Percentiles rank a stretch among this genome's conserved stretches.
phyloP scores from a whole-genome alignment of 2,113 vertebrate species.

The Rana temporaria region DNA sequence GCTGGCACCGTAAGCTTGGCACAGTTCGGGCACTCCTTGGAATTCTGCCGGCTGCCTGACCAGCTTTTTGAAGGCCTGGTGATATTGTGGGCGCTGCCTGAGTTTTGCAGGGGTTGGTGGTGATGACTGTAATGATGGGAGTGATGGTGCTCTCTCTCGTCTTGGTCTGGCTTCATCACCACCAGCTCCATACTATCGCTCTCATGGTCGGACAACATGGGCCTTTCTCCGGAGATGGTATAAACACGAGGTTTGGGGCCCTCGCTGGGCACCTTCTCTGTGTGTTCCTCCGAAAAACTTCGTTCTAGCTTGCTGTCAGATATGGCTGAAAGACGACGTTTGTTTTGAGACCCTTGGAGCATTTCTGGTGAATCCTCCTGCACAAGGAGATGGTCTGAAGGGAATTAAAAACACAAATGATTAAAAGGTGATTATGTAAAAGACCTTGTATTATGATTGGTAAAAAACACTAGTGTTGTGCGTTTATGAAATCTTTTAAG shows the following conservation, averaged over 20 bases:
- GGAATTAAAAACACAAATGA: background rate
- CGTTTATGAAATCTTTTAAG: no score
- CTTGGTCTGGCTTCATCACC: slow-evolving; percentile 79
- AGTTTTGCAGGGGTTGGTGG: slow-evolving; percentile 77
- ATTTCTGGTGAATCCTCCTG: slow-evolving; percentile 89
- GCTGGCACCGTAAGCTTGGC: slow-evolving; percentile 74
- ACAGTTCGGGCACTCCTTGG: slow-evolving; percentile 79
- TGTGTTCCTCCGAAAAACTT: slow-evolving; percentile 81
- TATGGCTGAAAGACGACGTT: slow-evolving; percentile 81
- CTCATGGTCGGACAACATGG: slow-evolving; percentile 80
- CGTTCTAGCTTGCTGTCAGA: slow-evolving; percentile 78
- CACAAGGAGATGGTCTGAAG: slow-evolving; percentile 87
- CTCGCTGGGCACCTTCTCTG: slow-evolving; percentile 71
- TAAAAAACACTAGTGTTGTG: no score
- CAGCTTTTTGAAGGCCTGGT: slow-evolving; percentile 78
- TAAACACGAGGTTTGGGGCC: slow-evolving; percentile 83
- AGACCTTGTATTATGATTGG: no score
- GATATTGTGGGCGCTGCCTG: slow-evolving; percentile 75
- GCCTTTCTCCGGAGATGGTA: slow-evolving; percentile 88
- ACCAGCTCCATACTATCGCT: slow-evolving; percentile 86
- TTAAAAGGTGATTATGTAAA: no score
- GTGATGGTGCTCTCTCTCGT: slow-evolving; percentile 71
- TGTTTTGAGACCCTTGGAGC: slow-evolving; percentile 78
- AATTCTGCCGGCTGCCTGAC: slow-evolving; percentile 78
- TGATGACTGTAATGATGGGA: slow-evolving; percentile 70